Base-by-base conservation (phyloP, 2,797 vertebrate species). In the Gastrophryne carolinensis region DNA sequence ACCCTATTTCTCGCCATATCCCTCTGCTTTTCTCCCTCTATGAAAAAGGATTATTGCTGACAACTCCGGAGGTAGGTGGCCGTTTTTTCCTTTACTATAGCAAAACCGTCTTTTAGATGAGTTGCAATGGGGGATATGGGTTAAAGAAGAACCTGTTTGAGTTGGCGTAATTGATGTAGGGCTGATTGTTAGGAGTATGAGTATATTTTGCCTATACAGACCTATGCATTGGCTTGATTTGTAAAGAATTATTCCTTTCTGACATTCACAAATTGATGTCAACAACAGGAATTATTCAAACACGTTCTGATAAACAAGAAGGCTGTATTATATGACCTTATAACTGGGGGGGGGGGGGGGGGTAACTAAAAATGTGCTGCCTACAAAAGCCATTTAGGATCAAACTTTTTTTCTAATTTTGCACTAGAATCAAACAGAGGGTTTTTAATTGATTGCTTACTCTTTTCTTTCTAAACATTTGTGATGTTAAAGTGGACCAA, bases 51-150 rank as follows among this genome's bases (percentile, higher is more conserved):
- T 71, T 65, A 58, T 24, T 34, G 37, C 52, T 65, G 67, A 63
- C 60, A 32, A 39, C 39, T 64, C 32, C 27, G 23, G 67, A 77
- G 75, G 75, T 77, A 69, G 57, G 75, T 77, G 62, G 23, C 66
- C 19, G 47, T 50, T 23, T 53, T 10, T 37, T 60, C 75, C 35
- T 39, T 71, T 11, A 5, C 54, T 60, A 30, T 32, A 32, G 50
- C 11, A 30, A 41, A 57, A 23, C 37, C 52, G 37, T 44, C 54
- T 12, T 34, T 58, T 15, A 12, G 47, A 67, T 53, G 49, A 24
- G 30, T 17, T 30, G 29, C 19, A n/a, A 56, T 49, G 34, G 68
- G 41, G 68, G 39, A 60, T 58, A 37, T 24, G 39, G 54, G 68
- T 26, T 71, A 53, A 4, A 41, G 58, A 39, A 2, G 23, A 41